Base-by-base conservation (phyloP, 2,113 vertebrate genomes). In the Tachysurus vachellii region DNA sequence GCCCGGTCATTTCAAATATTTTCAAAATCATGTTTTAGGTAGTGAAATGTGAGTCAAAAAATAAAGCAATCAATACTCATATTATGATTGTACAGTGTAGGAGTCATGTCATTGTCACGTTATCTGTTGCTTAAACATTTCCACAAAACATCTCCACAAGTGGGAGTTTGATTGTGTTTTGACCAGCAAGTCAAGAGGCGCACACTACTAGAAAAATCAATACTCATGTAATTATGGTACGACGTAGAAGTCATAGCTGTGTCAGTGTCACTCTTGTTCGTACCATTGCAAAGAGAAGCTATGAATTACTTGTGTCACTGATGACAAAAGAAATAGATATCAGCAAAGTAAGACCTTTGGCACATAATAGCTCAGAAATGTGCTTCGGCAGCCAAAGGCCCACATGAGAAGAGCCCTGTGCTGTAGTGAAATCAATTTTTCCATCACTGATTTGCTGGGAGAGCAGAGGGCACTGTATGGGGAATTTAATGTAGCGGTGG, bases 331-430 rank as follows among this genome's bases (percentile, higher is more conserved):
- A 73, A 82, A 89, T 87, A 87, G 82, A 70, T 82, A 84, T 81
- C 76, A 76, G 42, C 66, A 82, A 75, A 82, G 77, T 26, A n/a
- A 70, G 64, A 79, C 76, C n/a, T 89, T 82, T 87, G 75, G 80
- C 82, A 82, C 88, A 76, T 89, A 87, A 87, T 89, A 70, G 80
- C 80, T 64, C 68, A 87, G 82, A 80, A 85, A 87, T 82, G 86
- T 89, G 61, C 77, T 57, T 57, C 1, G n/a, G 84, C 57, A 85
- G 84, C 86, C 80, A 85, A 85, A 87, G 36, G 50, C 57, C 56
- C 82, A 87, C 66, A 87, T 59, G 80, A 85, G 82, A 42, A 84
- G 76, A 87, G 86, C 79, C 53, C 36, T 66, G 80, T 85, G 85
- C 86, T 47, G 59, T 77, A 73, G 57, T 79, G 82, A 89, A 89